Base-by-base conservation (phyloP, 2,888 invertebrate species). In the Agrotis exclamationis region DNA sequence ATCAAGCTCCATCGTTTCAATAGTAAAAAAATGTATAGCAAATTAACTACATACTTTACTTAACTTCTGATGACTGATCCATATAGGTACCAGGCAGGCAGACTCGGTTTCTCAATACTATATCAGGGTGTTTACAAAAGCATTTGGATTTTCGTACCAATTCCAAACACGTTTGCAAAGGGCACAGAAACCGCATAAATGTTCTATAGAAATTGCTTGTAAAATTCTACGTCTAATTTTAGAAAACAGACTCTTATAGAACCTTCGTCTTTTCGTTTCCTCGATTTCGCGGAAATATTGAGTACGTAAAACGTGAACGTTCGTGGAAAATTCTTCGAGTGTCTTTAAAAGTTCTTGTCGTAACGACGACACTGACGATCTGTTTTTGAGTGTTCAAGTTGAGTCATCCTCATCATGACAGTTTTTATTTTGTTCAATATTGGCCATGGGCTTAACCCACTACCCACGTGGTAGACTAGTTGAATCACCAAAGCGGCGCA, bases 361-460 rank as follows among this genome's bases (percentile, higher is more conserved):
- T 48, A 44, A 6, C 33, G 22, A 54, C 18, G 14, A n/a, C n/a
- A n/a, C n/a, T n/a, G n/a, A 45, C 22, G 18, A 74, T 16, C 2
- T 18, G 50, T 74, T 50, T 74, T 11, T 39, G 11, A n/a, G 13
- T 50, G 16, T 60, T 68, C 39, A 45, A 24, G 11, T 39, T 60
- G 50, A 76, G 56, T 70, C 70, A 57, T 56, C n/a, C 20, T 69
- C 60, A 57, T 63, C 11, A 39, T 24, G 48, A 33, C 50, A 45
- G 24, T 39, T 20, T 44, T 22, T 20, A 22, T 22, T n/a, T 22
- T 48, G 44, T 33, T 48, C 2, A 51, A 28, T 56, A 53, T 67
- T 57, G 68, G 53, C 20, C 13, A 39, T 69, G 70, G 76, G 70
- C 45, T 47, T 48, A 66, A 51, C 50, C 70, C n/a, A 62, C 24